Conservation (phyloP, 2,113 vertebrate species). For the Chaetops frenatus region DNA sequence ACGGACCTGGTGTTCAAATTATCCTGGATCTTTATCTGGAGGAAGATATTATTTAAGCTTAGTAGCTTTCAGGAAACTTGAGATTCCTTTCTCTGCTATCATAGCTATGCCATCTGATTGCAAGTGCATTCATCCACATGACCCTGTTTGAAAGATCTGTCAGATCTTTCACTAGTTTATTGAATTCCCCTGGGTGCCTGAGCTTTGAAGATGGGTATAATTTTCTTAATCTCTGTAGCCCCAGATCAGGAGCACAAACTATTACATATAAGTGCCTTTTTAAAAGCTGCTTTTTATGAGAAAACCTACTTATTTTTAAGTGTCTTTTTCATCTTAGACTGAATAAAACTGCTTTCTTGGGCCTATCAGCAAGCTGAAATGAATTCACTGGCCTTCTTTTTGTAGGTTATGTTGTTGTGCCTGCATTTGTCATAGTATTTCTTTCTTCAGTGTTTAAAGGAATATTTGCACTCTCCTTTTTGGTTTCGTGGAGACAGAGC, state of each 20-base stretch:
- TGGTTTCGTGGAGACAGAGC: not conserved
- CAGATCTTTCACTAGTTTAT: not conserved
- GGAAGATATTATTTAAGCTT: not conserved
- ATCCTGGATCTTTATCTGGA: not conserved
- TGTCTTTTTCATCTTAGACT: not conserved
- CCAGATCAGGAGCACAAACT: not conserved
- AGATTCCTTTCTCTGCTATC: not conserved
- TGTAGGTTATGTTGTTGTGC: not conserved
- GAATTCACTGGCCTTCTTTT: not conserved
- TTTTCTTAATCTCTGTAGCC: not conserved
- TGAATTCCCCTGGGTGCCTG: not conserved
- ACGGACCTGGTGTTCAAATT: not conserved
- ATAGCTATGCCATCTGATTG: not conserved
- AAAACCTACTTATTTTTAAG: not conserved
- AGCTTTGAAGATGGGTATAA: not conserved
- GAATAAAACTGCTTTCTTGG: not conserved
- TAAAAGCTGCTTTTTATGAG: not conserved
- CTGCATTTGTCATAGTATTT: not conserved
- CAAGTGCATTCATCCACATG: not conserved
- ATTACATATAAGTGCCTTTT: not conserved
- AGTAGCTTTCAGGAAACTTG: not conserved
- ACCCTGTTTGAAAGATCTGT: not conserved
- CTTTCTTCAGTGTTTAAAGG: not conserved
- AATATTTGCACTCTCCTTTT: not conserved
- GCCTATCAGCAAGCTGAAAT: not conserved